Conservation (phyloP, 2,797 vertebrate genomes). For the Lithobates sylvaticus region DNA sequence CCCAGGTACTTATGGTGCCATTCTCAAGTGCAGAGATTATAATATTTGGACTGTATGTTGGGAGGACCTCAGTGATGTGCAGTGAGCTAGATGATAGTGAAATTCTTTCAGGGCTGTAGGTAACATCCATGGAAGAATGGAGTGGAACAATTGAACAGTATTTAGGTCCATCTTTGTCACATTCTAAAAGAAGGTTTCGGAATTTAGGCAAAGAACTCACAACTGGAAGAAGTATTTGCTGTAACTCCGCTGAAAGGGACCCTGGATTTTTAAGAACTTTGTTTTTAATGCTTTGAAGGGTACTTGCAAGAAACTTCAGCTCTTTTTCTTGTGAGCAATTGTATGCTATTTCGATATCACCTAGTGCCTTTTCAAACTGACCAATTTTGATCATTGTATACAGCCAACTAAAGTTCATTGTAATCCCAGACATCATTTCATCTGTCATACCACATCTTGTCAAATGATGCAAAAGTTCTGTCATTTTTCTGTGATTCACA, state of each 20-base stretch:
- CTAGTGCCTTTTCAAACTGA: conserved; percentile 93
- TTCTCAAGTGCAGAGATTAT: conserved; percentile 95
- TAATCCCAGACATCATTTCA: conserved; percentile 94
- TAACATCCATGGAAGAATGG: conserved; percentile 98
- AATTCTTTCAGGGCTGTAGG: conserved; percentile 94
- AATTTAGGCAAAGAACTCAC: conserved; percentile 96
- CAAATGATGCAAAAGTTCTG: conserved; percentile 92
- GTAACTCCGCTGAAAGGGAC: conserved; percentile 94
- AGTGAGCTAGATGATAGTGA: conserved; percentile 93
- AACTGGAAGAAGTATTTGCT: conserved; percentile 95
- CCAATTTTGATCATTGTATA: conserved; percentile 99
- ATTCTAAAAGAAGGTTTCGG: conserved; percentile 95
- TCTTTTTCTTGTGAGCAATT: conserved; percentile 95
- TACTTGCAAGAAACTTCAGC: conserved; percentile 93
- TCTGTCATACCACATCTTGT: conserved; percentile 93
- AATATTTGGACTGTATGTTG: conserved; percentile 91
- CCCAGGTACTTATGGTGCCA: conserved; percentile 97
- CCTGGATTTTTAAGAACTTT: conserved; percentile 94
- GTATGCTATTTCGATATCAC: conserved; percentile 94
- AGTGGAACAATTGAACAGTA: conserved; percentile 98
- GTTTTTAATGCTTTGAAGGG: conserved; percentile 91
- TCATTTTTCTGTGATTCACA: conserved; percentile 98
- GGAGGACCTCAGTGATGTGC: conserved; percentile 95
- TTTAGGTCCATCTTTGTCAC: conserved; percentile 97
- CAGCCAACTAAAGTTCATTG: conserved; percentile 99